Evolutionary conservation across 64 coral and sea anemone genomes (phyloP).

Genomic region (Hydrozoanthus tunicans): DNA sequence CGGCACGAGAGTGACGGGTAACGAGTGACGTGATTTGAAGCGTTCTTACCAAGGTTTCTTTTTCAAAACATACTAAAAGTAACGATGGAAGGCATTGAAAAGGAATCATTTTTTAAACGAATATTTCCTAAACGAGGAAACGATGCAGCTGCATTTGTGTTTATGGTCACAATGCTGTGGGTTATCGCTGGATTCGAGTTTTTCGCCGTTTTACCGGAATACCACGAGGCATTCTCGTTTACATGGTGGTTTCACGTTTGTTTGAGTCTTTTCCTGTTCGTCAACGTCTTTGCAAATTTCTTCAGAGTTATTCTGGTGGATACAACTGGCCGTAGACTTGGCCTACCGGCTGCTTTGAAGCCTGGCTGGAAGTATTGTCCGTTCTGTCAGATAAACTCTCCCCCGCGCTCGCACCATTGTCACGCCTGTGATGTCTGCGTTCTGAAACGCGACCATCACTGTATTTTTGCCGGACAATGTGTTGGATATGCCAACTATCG

Average conservation of each 20-base stretch:
- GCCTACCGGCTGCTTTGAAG: slow-evolving; percentile 87
- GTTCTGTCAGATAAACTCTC: slow-evolving; percentile 88
- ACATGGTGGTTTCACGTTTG: slow-evolving; percentile 83
- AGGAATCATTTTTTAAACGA: slow-evolving; percentile 44
- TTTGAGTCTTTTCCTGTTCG: slow-evolving; percentile 75
- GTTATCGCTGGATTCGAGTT: slow-evolving; percentile 80
- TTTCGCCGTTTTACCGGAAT: slow-evolving; percentile 79
- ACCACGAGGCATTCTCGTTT: slow-evolving; percentile 70
- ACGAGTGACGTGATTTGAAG: no score
- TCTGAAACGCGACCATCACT: slow-evolving; percentile 92
- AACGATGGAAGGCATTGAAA: slow-evolving; percentile 26
- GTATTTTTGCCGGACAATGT: slow-evolving; percentile 93
- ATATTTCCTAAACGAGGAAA: slow-evolving; percentile 70
- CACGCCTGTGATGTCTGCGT: slow-evolving; percentile 91
- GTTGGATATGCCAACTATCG: slow-evolving; percentile 94
- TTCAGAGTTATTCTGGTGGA: slow-evolving; percentile 85
- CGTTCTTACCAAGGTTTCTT: no score
- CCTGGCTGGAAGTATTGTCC: slow-evolving; percentile 96
- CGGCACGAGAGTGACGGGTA: no score
- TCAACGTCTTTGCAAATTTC: slow-evolving; percentile 96
- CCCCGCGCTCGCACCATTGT: slow-evolving; percentile 89
- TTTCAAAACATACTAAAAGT: no score
- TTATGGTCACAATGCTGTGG: slow-evolving; percentile 88
- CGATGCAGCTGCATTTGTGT: slow-evolving; percentile 72
- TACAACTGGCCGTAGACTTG: slow-evolving; percentile 77